Conservation (phyloP, 2,888 invertebrate genomes). For the Erebia ligea region DNA sequence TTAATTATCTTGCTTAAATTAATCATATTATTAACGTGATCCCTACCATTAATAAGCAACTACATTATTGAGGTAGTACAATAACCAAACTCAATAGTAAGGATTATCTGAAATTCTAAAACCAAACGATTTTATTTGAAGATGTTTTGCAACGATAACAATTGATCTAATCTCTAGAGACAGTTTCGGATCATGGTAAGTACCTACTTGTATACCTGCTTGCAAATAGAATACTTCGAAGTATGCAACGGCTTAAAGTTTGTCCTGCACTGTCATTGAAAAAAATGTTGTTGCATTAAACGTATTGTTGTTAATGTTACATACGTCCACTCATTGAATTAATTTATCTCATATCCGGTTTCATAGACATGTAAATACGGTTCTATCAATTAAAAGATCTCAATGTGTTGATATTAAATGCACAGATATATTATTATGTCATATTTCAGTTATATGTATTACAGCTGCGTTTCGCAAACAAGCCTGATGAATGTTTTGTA, state of each 20-base stretch:
- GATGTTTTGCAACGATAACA: conserved; percentile 24
- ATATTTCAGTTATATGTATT: not conserved
- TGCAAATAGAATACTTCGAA: conserved; percentile 3
- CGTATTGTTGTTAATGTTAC: not conserved
- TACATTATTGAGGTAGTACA: not conserved
- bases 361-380: not conserved
- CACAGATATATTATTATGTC: not conserved
- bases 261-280: conserved; percentile 46
- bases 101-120: conserved; percentile 3
- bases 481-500: conserved; percentile 39
- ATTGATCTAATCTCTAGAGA: conserved; percentile 26
- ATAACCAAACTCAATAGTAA: not conserved
- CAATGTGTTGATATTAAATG: not conserved
- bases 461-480: conserved; percentile 21
- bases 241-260: conserved; percentile 62
- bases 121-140: conserved; percentile 1
- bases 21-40: no score
- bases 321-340: not conserved
- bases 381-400: not conserved
- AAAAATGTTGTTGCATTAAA: not conserved
- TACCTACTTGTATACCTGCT: conserved; percentile 39
- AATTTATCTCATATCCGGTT: not conserved
- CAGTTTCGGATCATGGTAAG: conserved; percentile 28
- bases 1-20: no score
- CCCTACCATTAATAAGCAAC: no score